phyloP scores from a whole-genome alignment of 2,797 vertebrate genomes.

The Gymnocypris eckloni region DNA sequence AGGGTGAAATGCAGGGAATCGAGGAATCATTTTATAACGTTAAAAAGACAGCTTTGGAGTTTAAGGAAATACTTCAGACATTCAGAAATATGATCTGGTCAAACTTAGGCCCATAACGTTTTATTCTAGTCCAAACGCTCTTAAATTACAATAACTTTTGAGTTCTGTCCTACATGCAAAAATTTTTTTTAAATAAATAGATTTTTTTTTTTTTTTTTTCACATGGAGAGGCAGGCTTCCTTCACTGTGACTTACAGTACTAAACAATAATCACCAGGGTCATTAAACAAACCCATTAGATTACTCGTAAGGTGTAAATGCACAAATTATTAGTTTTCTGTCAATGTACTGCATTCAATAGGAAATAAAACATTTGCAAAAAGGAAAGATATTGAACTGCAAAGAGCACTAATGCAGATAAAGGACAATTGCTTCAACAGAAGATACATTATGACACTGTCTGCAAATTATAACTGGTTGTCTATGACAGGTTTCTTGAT shows the following conservation, averaged over 20 bases:
- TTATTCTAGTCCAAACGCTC: neutral
- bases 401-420: neutral
- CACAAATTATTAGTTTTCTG: neutral
- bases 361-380: neutral
- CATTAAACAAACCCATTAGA: neutral
- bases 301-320: neutral
- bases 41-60: neutral
- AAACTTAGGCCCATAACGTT: neutral
- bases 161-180: neutral
- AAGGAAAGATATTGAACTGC: neutral
- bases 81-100: neutral
- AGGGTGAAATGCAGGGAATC: neutral
- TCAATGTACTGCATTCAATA: neutral
- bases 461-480: conserved; percentile 30
- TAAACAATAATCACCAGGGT: conserved; percentile 10
- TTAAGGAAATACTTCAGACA: neutral
- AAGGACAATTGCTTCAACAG: neutral
- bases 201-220: no score
- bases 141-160: neutral
- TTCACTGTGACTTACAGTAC: neutral
- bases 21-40: neutral
- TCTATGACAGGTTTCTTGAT: conserved; percentile 16
- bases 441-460: neutral
- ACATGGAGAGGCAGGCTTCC: neutral
- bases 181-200: no score